Evolutionary conservation across 2,888 invertebrate genomes (phyloP), one percentile per base, ranked within the genome.

Genomic region (Caenorhabditis sp.): DNA sequence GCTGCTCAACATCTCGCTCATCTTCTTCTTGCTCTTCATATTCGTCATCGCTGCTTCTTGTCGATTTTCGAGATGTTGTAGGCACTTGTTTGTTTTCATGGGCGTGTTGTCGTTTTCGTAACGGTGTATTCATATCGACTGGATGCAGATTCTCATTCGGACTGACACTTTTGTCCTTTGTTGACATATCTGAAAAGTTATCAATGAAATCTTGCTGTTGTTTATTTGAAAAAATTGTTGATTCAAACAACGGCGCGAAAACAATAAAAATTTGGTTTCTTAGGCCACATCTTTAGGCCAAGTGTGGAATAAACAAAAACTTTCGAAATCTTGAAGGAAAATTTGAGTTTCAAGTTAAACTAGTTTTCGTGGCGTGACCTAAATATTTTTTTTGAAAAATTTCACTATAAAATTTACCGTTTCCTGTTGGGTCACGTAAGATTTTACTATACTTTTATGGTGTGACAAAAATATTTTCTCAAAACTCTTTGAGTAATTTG

Each of bases 11-110:
- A n/a, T n/a, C n/a, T 0, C 1, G 3, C 8, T 1, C 51, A 31
- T 37, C 53, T 36, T 24, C 53, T 37, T 36, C 36, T 57, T 55
- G 27, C 21, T 62, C 62, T 43, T 62, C 57, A 57, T 55, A 54
- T 55, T 67, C 58, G 57, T 67, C 67, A 67, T 53, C 67, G 50
- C 62, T 65, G 51, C 53, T 65, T 59, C 58, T 36, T 50, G 61
- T 58, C 62, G 14, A 17, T 12, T 10, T 5, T 43, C 43, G 12
- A 17, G 43, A 43, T 43, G 43, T 43, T 43, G 43, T 6, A 43
- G 43, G 3, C 43, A 43, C 14, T 43, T 43, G 10, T 12, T 3
- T 17, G 14, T 43, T 17, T 43, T 5, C 17, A 17, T 10, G 6
- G 3, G 6, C 43, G 14, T 43, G 43, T 17, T 12, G 17, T 10